A percentile compares a stretch with the other conserved stretches of the same genome.
phyloP scores from a whole-genome alignment of 2,113 vertebrate genomes.

The Haemorhous mexicanus region DNA sequence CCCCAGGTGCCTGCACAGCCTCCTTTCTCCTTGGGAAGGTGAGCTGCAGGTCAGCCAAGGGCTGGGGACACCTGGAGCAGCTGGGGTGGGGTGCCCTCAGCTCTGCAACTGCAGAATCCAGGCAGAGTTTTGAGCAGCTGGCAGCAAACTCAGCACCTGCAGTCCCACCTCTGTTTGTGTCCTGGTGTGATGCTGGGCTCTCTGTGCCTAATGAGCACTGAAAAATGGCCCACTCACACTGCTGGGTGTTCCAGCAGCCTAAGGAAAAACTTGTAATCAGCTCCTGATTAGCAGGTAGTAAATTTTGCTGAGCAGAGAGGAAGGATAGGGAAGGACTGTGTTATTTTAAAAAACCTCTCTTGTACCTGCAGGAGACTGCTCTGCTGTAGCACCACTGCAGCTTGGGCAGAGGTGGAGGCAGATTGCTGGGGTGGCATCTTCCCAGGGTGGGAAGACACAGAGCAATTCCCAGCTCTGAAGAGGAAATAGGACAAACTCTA shows the following conservation, averaged over 20 bases:
- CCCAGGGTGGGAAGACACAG: neutral
- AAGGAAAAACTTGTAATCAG: neutral
- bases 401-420: neutral
- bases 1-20: neutral
- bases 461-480: neutral
- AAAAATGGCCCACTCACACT: neutral
- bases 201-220: neutral
- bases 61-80: neutral
- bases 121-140: neutral
- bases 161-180: neutral
- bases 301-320: neutral
- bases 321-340: neutral
- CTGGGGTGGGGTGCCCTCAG: neutral
- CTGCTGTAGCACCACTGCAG: neutral
- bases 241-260: neutral
- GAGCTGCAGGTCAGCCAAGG: neutral
- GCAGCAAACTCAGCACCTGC: neutral
- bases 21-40: neutral
- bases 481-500: neutral
- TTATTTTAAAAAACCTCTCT: neutral
- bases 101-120: neutral
- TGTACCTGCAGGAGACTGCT: neutral
- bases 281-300: neutral
- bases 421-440: neutral
- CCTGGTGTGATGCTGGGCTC: neutral